Base-by-base conservation (phyloP, 2,888 invertebrate genomes). In the Dynastes grantii region DNA sequence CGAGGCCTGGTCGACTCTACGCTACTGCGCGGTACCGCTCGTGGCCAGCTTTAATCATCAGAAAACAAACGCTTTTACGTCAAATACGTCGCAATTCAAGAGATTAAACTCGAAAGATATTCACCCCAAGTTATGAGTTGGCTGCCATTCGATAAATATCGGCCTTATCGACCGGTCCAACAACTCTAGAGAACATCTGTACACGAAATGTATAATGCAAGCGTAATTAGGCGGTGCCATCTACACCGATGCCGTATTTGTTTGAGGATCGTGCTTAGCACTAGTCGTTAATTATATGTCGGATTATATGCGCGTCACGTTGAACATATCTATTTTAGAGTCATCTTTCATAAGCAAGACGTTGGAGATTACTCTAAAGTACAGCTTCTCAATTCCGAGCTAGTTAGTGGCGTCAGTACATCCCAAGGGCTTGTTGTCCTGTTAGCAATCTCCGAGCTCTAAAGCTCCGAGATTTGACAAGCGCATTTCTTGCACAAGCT, bases 361-460 rank as follows among this genome's bases (percentile, higher is more conserved):
- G 49, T 64, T 45, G 63, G 51, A 27, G 76, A 63, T 51, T 76
- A 64, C 76, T 16, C n/a, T 63, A 63, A 76, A 76, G 76, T 76
- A 63, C 49, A 76, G 45, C 40, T 76, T 37, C 76, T 76, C 76
- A 64, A 76, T 76, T 76, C 64, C 64, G 27, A 45, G 64, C 64
- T 64, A 76, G 76, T 76, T 73, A 73, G 73, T 27, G 61, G 55
- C 61, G 32, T 73, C 58, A 73, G 73, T 73, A 73, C 77, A 77
- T 81, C 80, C 80, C 80, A 45, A 37, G 81, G 81, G 81, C 53
- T 78, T 68, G 71, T 76, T 78, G 78, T 78, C 79, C 79, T 81
- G 80, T 81, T 80, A 81, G 76, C 76, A 76, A 79, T 81, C 76
- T 79, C 78, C 29, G 73, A 80, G 80, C 79, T 78, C 75, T 65